These are phyloP conservation scores for Erythrocercus mccallii DNA, from an alignment of 2,113 vertebrate species.

Conservation along the genomic window DNA sequence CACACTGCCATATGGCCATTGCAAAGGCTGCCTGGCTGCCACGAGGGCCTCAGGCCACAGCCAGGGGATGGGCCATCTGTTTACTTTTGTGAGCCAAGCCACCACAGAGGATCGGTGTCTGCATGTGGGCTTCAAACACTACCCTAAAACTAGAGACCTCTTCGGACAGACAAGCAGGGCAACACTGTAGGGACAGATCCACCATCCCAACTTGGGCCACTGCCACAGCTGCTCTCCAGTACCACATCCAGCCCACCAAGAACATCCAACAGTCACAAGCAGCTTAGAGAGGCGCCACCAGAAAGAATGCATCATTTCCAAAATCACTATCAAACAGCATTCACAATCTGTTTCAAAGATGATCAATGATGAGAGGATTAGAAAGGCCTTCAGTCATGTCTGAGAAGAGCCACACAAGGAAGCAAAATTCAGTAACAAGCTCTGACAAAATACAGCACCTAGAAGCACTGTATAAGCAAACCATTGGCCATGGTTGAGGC, in stretches of 20 bases:
- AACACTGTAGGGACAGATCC: neutral
- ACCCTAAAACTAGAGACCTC: fast-evolving
- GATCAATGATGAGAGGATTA: neutral
- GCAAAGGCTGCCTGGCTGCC: neutral
- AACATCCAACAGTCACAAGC: neutral
- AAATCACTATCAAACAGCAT: neutral
- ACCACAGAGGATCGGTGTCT: fast-evolving
- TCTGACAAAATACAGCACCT: neutral
- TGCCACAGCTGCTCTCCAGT: neutral
- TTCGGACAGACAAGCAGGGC: fast-evolving
- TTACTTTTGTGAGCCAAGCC: neutral
- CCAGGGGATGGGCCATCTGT: neutral
- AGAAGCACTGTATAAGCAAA: neutral
- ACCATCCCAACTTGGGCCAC: fast-evolving
- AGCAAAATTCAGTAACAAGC: neutral
- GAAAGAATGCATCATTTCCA: neutral
- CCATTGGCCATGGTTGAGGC: neutral
- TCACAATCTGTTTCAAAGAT: neutral
- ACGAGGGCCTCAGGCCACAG: neutral
- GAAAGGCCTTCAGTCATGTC: neutral
- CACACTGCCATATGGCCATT: neutral
- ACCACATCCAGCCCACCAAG: fast-evolving
- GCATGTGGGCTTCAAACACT: fast-evolving
- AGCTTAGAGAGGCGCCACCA: neutral
- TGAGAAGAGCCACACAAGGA: neutral